Evolutionary conservation across 2,888 invertebrate genomes (phyloP).

Genomic region (Rhyacophila evoluta): DNA sequence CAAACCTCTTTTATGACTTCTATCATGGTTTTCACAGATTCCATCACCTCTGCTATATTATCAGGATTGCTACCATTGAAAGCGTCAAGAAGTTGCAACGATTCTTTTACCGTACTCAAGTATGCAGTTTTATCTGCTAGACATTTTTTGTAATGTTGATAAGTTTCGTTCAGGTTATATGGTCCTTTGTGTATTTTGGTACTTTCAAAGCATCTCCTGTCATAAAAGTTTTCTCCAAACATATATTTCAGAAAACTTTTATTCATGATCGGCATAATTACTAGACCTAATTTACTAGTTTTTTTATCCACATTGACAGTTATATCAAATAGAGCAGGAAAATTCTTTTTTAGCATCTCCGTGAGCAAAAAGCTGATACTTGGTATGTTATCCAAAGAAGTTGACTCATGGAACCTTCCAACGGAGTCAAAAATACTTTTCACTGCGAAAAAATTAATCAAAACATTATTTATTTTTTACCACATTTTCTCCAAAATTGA

Average conservation of each 20-base stretch:
- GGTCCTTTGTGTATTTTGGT: neutral
- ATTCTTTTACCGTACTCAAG: neutral
- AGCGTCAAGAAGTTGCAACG: neutral
- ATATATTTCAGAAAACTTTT: conserved; percentile 20
- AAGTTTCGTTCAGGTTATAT: neutral
- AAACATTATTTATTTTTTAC: neutral
- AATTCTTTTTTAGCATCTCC: conserved; percentile 30
- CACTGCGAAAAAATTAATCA: conserved; percentile 25
- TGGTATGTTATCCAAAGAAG: neutral
- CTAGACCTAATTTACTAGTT: conserved; percentile 27
- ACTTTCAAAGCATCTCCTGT: conserved; percentile 23
- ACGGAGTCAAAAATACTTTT: neutral
- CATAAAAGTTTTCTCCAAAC: conserved; percentile 8
- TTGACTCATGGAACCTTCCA: conserved; percentile 2
- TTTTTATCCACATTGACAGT: conserved; percentile 26
- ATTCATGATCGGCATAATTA: conserved; percentile 27
- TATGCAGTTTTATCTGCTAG: neutral
- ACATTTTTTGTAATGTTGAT: neutral
- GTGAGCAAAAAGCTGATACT: conserved; percentile 20
- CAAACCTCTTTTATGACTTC: neutral
- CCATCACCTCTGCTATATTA: neutral
- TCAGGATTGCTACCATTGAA: neutral
- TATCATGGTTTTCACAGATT: neutral
- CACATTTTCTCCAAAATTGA: neutral
- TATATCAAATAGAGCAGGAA: conserved; percentile 40